Evolutionary conservation across 1,140 invertebrate genomes (phyloP), one percentile per base, ranked within the genome.

Genomic region (Scaptodrosophila lebanonensis): DNA sequence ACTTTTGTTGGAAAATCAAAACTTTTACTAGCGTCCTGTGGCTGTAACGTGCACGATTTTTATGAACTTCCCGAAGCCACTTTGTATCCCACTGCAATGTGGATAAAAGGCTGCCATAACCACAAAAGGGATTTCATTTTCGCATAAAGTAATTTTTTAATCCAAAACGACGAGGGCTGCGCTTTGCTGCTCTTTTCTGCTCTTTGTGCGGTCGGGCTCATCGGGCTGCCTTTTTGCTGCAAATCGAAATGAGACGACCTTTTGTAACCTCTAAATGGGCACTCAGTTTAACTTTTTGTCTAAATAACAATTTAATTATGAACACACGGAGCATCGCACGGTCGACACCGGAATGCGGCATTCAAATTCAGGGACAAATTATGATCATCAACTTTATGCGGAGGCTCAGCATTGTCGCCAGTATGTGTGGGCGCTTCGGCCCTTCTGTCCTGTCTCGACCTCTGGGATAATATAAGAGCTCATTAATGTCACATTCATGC

Each of bases 401-500:
- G n/a, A 25, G 22, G 3, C 22, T 8, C 22, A 8, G 22, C 22
- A 25, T 8, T 3, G 22, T 25, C n/a, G 22, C 22, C 8, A 8
- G 3, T 4, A 25, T 35, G 40, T 45, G 27, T 40, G 20, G 27
- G 38, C 48, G 39, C 11, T 7, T 11, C 11, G 6, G 32, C 17
- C 18, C 53, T 29, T 61, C 29, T 50, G 22, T 29, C 15, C 35
- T 18, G 42, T 8, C 58, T 68, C 51, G 8, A 64, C 73, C 73
- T 58, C 30, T 79, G 73, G 73, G 73, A 77, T 79, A 79, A 72
- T 64, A 68, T 61, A 48, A 65, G 73, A 79, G 68, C 73, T 77
- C 73, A 77, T 77, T 77, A 77, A 77, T 77, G 73, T 77, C 73
- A 77, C 73, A 77, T 77, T 77, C 73, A 79, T 68, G 68, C 64